A percentile compares a stretch with the other conserved stretches of the same genome.
Evolutionary conservation across 2,888 invertebrate species (phyloP).

Genomic region (Agonopterix subpropinquella): DNA sequence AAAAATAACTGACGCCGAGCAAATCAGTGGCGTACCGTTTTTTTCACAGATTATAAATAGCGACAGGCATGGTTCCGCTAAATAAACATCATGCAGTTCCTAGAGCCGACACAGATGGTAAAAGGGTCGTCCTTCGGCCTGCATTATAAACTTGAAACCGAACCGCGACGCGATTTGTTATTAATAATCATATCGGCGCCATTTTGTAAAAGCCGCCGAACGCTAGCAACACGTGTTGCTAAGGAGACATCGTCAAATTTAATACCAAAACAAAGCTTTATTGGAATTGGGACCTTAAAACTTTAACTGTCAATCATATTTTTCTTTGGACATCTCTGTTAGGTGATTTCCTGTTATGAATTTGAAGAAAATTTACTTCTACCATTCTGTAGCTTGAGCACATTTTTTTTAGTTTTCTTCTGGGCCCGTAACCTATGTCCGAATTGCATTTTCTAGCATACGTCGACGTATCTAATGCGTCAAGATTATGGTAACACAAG

Average conservation of each 20-base stretch:
- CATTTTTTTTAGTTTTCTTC: too few species aligned
- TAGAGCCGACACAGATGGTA: conserved; percentile 58
- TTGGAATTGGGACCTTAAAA: too few species aligned
- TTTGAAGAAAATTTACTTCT: too few species aligned
- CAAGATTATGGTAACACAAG: too few species aligned
- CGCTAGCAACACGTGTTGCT: conserved; percentile 18
- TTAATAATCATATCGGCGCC: conserved; percentile 70
- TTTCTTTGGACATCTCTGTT: too few species aligned
- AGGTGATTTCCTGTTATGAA: too few species aligned
- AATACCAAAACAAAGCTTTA: too few species aligned
- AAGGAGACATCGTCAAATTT: conserved; percentile 1
- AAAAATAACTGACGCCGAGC: conserved; percentile 8
- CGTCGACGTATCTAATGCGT: too few species aligned
- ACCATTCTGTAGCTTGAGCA: too few species aligned
- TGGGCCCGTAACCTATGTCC: too few species aligned
- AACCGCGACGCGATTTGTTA: conserved; percentile 49
- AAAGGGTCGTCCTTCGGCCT: conserved; percentile 47
- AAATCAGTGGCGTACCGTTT: conserved; percentile 17
- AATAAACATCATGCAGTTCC: conserved; percentile 56
- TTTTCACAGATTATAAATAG: conserved; percentile 27
- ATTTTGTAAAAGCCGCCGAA: conserved; percentile 47
- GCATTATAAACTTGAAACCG: conserved; percentile 54
- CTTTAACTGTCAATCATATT: too few species aligned
- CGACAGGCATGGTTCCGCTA: conserved; percentile 57
- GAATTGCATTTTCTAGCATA: too few species aligned